Evolutionary conservation across 2,797 vertebrate genomes (phyloP), one percentile per base, ranked within the genome.

Genomic region (Holocentrus rufus): DNA sequence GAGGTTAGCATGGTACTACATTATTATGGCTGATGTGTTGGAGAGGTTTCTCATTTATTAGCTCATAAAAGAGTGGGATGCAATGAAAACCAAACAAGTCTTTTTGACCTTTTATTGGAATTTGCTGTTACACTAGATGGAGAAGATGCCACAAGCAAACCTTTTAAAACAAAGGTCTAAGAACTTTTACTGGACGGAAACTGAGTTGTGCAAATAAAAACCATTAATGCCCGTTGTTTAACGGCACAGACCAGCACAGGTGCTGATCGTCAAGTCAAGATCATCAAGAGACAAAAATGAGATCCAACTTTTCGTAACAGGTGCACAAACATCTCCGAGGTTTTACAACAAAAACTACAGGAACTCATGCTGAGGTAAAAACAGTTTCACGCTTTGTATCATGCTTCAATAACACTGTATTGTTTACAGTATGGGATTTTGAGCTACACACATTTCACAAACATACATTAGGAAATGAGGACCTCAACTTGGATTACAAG

Each of bases 71-170:
- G 44, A 36, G 9, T 14, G 15, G 25, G n/a, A 36, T 7, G 60
- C 30, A 34, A 59, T 58, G 25, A 15, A 65, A 59, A 62, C 31
- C 11, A 65, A 23, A 27, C 46, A 27, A 22, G n/a, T 15, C 8
- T 20, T 76, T 76, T 9, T 20, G 7, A 17, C 42, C 61, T 80
- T 90, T 91, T 61, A 85, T 87, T 89, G 2, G 39, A 0, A 22
- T 79, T 81, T 18, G 3, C 22, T 13, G 42, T 54, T 4, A 70
- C 36, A 70, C 9, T 59, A 9, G n/a, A 77, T 63, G 18, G 39
- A 76, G 59, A 34, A n/a, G 13, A 58, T 58, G 47, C 54, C 15
- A 73, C 11, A n/a, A 59, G 17, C 30, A 47, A 46, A 63, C 50
- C 63, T 57, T 31, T 31, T 53, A 71, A 54, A 80, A 74, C 49